Conservation (phyloP, 2,113 vertebrate genomes). For the Pelobates fuscus region DNA sequence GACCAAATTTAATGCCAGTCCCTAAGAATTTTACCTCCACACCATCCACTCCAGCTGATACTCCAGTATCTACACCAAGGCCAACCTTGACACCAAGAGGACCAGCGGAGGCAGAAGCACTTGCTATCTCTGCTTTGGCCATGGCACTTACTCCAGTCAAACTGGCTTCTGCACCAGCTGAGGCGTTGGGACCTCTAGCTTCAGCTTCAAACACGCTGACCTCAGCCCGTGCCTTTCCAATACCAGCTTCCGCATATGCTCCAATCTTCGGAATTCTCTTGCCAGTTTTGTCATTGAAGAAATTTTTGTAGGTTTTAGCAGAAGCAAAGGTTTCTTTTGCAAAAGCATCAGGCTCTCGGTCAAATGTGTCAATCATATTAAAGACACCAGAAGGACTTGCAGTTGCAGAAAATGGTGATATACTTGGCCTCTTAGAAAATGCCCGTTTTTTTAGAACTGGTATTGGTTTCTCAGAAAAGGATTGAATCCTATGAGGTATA, state of each 20-base stretch:
- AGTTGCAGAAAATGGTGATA: too few species aligned
- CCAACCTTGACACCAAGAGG: slow-evolving; percentile 28
- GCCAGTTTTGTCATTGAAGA: too few species aligned
- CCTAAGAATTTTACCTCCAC: slow-evolving; percentile 42
- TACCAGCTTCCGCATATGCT: slow-evolving; percentile 29
- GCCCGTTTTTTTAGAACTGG: too few species aligned
- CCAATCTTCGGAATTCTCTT: slow-evolving; percentile 1
- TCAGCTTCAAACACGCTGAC: slow-evolving; percentile 31
- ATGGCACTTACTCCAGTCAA: neutral
- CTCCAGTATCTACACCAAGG: slow-evolving; percentile 9
- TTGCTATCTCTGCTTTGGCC: slow-evolving; percentile 34
- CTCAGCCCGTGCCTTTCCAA: slow-evolving; percentile 33
- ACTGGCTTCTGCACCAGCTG: slow-evolving; percentile 5
- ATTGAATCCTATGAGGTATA: too few species aligned
- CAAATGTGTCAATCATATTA: too few species aligned
- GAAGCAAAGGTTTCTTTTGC: too few species aligned
- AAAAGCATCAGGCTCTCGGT: too few species aligned
- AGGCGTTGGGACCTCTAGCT: slow-evolving; percentile 39
- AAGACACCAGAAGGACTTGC: too few species aligned
- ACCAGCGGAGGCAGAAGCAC: slow-evolving; percentile 48
- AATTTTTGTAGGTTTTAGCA: too few species aligned
- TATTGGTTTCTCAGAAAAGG: too few species aligned
- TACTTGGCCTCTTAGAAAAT: too few species aligned
- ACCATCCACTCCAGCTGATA: neutral
- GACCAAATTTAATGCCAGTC: slow-evolving; percentile 11